A percentile compares a stretch with the other conserved stretches of the same genome.
These are phyloP conservation scores for Frankliniella intonsa DNA, from an alignment of 2,888 invertebrate genomes.

Conservation along the genomic window DNA sequence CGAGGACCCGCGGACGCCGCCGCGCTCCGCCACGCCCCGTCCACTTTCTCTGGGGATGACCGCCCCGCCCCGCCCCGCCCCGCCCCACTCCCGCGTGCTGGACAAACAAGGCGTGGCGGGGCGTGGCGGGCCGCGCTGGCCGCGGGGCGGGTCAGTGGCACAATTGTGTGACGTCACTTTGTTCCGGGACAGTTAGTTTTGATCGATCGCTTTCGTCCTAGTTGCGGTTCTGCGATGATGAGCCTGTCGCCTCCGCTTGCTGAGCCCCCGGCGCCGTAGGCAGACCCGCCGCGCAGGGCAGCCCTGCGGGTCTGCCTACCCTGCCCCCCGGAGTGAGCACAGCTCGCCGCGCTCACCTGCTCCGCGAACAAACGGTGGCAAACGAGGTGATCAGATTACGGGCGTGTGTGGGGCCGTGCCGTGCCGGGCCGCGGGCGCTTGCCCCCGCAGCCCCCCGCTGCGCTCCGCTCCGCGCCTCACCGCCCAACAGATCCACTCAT, in stretches of 20 bases:
- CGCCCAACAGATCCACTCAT: no score
- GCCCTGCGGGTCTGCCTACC: background rate
- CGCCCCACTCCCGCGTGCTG: conserved; percentile 1
- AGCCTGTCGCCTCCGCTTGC: background rate
- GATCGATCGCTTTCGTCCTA: no score
- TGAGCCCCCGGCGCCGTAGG: background rate
- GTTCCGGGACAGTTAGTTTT: background rate
- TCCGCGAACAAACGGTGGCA: no score
- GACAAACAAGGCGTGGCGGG: background rate
- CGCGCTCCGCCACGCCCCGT: background rate
- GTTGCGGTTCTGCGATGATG: no score
- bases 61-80: background rate
- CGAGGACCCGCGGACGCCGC: background rate
- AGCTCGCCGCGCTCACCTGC: background rate
- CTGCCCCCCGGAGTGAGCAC: background rate
- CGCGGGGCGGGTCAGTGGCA: conserved; percentile 7
- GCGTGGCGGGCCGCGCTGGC: background rate
- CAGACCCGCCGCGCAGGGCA: background rate
- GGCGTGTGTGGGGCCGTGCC: background rate
- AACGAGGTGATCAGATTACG: background rate
- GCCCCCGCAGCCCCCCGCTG: no score
- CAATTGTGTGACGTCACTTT: background rate
- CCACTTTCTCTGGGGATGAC: conserved; percentile 19
- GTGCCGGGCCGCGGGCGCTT: background rate
- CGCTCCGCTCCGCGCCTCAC: no score